Evolutionary conservation across 2,888 invertebrate species (phyloP).

Genomic region (Carcina quercana): DNA sequence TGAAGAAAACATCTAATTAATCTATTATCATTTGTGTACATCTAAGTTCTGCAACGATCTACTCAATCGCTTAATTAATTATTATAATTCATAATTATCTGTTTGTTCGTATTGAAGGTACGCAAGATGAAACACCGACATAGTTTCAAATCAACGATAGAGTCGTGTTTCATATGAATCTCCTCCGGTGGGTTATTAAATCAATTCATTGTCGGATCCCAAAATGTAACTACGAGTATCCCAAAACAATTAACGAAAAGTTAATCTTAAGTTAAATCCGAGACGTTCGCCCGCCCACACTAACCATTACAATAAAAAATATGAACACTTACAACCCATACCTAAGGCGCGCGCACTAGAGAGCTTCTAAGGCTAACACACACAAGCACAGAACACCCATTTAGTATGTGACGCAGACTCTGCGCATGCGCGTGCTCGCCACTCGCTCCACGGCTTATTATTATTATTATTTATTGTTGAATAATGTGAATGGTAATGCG

Average conservation of each 20-base stretch:
- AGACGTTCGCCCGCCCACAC: constrained; percentile 68
- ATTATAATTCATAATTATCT: too few relatives aligned
- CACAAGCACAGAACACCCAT: constrained; percentile 45
- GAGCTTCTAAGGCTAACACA: constrained; percentile 31
- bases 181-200: not conserved
- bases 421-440: constrained; percentile 73
- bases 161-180: too few relatives aligned
- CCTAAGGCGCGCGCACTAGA: constrained; percentile 24
- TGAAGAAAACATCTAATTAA: too few relatives aligned
- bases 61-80: too few relatives aligned
- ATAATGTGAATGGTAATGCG: constrained; percentile 75
- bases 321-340: constrained; percentile 36
- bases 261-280: constrained; percentile 53
- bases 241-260: constrained; percentile 60
- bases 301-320: constrained; percentile 45
- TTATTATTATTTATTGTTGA: constrained; percentile 75
- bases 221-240: constrained; percentile 26
- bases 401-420: constrained; percentile 59
- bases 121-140: too few relatives aligned
- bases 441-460: constrained; percentile 72
- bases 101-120: too few relatives aligned
- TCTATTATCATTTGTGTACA: too few relatives aligned
- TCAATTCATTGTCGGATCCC: constrained; percentile 31
- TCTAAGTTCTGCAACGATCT: too few relatives aligned
- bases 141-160: too few relatives aligned